Evolutionary conservation across 2,888 invertebrate species (phyloP).

Genomic region (Brachyptera risi): DNA sequence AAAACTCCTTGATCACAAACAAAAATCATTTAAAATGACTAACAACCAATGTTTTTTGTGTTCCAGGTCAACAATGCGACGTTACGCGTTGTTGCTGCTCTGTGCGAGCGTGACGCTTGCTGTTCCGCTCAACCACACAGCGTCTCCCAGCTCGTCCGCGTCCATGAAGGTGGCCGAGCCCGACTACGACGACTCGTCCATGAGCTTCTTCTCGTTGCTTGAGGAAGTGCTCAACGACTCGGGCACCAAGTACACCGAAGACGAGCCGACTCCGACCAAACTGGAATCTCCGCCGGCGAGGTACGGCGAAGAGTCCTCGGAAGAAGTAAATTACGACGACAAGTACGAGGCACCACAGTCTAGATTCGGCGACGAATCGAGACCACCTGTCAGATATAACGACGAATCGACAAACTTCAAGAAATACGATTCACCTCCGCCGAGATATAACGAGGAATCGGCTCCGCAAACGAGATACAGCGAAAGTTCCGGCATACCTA

Average conservation of each 20-base stretch:
- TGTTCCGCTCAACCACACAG: neutral
- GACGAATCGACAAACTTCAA: too few species aligned
- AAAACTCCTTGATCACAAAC: too few species aligned
- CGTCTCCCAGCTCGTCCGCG: neutral
- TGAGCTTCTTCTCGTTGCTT: slow-evolving; percentile 14
- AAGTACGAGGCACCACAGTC: neutral
- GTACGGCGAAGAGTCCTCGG: too few species aligned
- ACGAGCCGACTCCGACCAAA: too few species aligned
- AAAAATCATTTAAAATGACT: too few species aligned
- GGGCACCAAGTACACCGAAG: slow-evolving; percentile 9
- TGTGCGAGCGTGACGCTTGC: neutral
- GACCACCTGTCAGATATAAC: neutral
- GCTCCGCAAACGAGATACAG: too few species aligned
- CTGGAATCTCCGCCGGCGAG: too few species aligned
- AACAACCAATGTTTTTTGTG: neutral
- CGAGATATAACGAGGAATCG: too few species aligned
- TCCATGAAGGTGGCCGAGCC: too few species aligned
- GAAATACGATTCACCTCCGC: too few species aligned
- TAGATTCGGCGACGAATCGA: neutral
- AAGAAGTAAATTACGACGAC: neutral
- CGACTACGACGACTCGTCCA: slow-evolving; percentile 1
- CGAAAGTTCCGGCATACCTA: too few species aligned
- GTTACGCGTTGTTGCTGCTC: neutral
- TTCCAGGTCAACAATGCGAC: neutral
- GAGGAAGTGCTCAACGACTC: slow-evolving; percentile 17